These are phyloP conservation scores for Carabus problematicus DNA, from an alignment of 2,888 invertebrate species.

Conservation along the genomic window DNA sequence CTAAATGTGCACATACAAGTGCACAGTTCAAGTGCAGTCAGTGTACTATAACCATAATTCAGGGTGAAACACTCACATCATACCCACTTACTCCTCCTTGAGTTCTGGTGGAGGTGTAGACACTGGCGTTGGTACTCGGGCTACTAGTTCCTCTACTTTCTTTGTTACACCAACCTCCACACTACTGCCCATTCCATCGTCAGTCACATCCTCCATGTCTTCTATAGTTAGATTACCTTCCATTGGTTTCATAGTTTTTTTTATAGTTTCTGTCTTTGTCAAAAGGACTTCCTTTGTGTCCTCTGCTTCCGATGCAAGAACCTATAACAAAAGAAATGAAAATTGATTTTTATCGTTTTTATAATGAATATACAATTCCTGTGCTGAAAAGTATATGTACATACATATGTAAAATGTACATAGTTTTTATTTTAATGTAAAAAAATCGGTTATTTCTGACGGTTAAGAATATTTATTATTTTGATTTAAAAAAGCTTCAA, in stretches of 20 bases:
- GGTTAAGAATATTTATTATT: too few relatives aligned
- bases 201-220: slow-evolving; percentile 49
- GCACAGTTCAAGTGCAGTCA: not conserved
- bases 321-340: slow-evolving; percentile 5
- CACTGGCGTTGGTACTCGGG: slow-evolving; percentile 47
- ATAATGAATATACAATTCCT: not conserved
- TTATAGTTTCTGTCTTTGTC: slow-evolving; percentile 1
- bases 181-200: slow-evolving; percentile 50
- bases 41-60: not conserved
- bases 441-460: too few relatives aligned
- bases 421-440: too few relatives aligned
- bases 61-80: slow-evolving; percentile 53
- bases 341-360: slow-evolving; percentile 1
- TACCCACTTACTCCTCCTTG: slow-evolving; percentile 56
- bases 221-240: slow-evolving; percentile 48
- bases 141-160: slow-evolving; percentile 50
- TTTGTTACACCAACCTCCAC: slow-evolving; percentile 47
- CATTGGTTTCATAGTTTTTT: not conserved
- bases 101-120: slow-evolving; percentile 48
- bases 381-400: not conserved
- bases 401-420: too few relatives aligned
- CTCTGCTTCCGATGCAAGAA: slow-evolving; percentile 53
- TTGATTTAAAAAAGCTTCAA: too few relatives aligned
- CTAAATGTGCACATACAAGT: not conserved
- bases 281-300: slow-evolving; percentile 29